Percentiles rank a stretch among this genome's conserved stretches.
phyloP scores from a whole-genome alignment of 1,140 invertebrate species.

The Scaptomyza graminum region DNA sequence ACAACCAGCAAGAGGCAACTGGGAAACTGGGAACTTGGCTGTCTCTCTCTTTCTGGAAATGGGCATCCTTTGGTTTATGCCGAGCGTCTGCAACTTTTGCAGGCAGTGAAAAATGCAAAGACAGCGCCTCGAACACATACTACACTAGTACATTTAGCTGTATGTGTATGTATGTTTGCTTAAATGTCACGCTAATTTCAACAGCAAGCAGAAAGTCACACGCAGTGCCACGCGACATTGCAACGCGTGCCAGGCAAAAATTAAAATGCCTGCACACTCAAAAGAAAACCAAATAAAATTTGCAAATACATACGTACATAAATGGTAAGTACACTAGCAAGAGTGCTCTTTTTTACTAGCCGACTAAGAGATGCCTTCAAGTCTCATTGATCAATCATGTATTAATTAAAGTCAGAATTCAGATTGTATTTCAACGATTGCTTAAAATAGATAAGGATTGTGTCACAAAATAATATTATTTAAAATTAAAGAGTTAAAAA shows the following conservation, averaged over 20 bases:
- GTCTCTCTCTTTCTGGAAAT: not conserved
- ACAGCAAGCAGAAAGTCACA: constrained; percentile 37
- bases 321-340: not conserved
- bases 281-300: constrained; percentile 5
- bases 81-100: constrained; percentile 44
- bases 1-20: not conserved
- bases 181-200: constrained; percentile 61
- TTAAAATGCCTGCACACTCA: constrained; percentile 54
- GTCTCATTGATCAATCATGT: too few relatives aligned
- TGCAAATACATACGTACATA: not conserved
- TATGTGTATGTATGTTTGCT: constrained; percentile 17
- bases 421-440: too few relatives aligned
- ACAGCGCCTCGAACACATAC: constrained; percentile 62
- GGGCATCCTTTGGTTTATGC: constrained; percentile 15
- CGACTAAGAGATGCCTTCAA: not conserved
- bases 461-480: too few relatives aligned
- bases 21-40: not conserved
- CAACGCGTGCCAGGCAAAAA: constrained; percentile 64
- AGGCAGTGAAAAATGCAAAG: constrained; percentile 61
- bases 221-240: constrained; percentile 38
- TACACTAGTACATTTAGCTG: constrained; percentile 36
- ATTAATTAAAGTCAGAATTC: too few relatives aligned
- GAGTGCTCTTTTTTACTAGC: not conserved
- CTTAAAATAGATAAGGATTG: too few relatives aligned
- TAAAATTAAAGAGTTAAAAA: too few relatives aligned